phyloP scores from a whole-genome alignment of 2,113 vertebrate species.

The Solea senegalensis region DNA sequence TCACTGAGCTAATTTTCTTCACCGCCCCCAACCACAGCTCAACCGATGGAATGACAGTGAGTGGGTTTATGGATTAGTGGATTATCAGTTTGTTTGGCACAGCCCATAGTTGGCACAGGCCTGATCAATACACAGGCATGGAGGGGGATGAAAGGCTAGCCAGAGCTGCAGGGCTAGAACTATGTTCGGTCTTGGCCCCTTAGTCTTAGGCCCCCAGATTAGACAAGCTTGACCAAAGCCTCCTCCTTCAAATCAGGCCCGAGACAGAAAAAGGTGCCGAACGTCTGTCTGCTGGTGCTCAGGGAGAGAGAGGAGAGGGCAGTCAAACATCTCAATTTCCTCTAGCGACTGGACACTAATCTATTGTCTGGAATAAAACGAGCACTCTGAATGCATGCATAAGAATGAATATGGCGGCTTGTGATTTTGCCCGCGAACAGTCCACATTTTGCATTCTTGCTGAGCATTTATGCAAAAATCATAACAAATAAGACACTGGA shows the following conservation, averaged over 20 bases:
- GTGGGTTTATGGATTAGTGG: slow-evolving; percentile 78
- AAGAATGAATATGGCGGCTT: slow-evolving; percentile 66
- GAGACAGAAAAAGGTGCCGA: slow-evolving; percentile 46
- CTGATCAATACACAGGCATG: slow-evolving; percentile 68
- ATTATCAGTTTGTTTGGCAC: slow-evolving; percentile 77
- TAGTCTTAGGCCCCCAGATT: slow-evolving; percentile 41
- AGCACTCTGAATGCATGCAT: slow-evolving; percentile 73
- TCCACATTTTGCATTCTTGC: slow-evolving; percentile 61
- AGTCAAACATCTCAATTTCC: slow-evolving; percentile 76
- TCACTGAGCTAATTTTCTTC: slow-evolving; percentile 61
- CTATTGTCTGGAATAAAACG: slow-evolving; percentile 80
- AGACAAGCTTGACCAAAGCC: slow-evolving; percentile 15
- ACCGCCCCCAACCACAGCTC: slow-evolving; percentile 58
- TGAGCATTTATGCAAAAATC: slow-evolving; percentile 62
- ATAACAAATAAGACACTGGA: slow-evolving; percentile 56
- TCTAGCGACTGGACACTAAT: slow-evolving; percentile 71
- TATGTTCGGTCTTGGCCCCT: slow-evolving; percentile 37
- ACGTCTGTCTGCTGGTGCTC: slow-evolving; percentile 44
- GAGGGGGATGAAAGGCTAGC: slow-evolving; percentile 49
- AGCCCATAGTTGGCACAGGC: slow-evolving; percentile 56
- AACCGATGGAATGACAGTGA: slow-evolving; percentile 65
- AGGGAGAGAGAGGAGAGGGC: slow-evolving; percentile 39
- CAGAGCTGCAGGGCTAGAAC: slow-evolving; percentile 58
- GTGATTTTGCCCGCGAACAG: slow-evolving; percentile 59
- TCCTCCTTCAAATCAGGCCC: slow-evolving; percentile 33